These are phyloP conservation scores for Serinus canaria DNA, from an alignment of 2,113 vertebrate species.

Conservation along the genomic window DNA sequence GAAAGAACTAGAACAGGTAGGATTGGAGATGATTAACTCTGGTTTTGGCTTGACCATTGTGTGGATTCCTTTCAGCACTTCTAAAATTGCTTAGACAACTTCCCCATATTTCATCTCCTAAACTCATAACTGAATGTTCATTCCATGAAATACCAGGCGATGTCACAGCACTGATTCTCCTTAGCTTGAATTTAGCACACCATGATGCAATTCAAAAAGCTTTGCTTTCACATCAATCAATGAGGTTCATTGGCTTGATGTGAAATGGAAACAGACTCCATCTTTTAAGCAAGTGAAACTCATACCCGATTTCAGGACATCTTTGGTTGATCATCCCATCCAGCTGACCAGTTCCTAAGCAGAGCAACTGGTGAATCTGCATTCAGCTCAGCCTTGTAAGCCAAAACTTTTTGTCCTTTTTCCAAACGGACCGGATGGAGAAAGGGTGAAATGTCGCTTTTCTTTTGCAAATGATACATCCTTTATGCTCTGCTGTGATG, in stretches of 20 bases:
- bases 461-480: neutral
- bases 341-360: neutral
- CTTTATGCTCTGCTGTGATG: neutral
- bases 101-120: neutral
- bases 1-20: neutral
- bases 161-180: neutral
- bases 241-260: neutral
- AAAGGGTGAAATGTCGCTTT: neutral
- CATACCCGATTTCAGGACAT: neutral
- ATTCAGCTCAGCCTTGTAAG: neutral
- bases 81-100: neutral
- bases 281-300: neutral
- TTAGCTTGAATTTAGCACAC: neutral
- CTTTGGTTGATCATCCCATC: neutral
- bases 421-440: neutral
- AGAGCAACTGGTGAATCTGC: neutral
- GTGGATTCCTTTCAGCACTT: neutral
- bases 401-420: neutral
- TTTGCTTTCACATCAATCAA: neutral
- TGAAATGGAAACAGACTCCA: neutral
- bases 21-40: neutral
- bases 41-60: neutral
- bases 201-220: neutral
- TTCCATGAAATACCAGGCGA: neutral
- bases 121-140: neutral